Conservation (phyloP, 2,888 invertebrate genomes). For the Diabrotica balteata region DNA sequence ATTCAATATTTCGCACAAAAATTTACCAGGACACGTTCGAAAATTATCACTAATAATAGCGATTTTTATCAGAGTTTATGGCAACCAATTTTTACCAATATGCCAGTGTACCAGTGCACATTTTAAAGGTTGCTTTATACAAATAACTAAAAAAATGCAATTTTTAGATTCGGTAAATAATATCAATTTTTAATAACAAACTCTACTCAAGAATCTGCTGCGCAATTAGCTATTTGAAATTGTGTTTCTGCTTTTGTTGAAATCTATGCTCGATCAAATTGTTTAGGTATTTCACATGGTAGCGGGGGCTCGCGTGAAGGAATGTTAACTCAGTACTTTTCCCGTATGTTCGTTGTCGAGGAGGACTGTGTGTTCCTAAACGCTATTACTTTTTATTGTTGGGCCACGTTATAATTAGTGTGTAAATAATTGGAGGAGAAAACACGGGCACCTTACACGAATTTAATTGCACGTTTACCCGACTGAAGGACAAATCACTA, state of each 20-base stretch:
- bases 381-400: constrained; percentile 28
- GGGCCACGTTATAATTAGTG: constrained; percentile 25
- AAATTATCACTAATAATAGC: too few relatives aligned
- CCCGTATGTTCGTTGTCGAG: constrained; percentile 17
- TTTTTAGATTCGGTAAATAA: too few relatives aligned
- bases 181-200: too few relatives aligned
- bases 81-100: too few relatives aligned
- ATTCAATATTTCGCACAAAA: too few relatives aligned
- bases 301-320: constrained; percentile 23
- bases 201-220: too few relatives aligned
- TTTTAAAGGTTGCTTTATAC: too few relatives aligned
- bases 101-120: too few relatives aligned
- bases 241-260: constrained; percentile 20
- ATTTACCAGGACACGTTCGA: too few relatives aligned
- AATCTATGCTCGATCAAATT: constrained; percentile 26
- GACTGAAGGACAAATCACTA: constrained; percentile 16
- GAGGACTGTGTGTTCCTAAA: constrained; percentile 21
- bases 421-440: constrained; percentile 23
- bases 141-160: too few relatives aligned
- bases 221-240: neutral
- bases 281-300: constrained; percentile 27
- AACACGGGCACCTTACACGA: constrained; percentile 18
- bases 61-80: too few relatives aligned
- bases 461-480: constrained; percentile 23
- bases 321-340: constrained; percentile 28